Conservation (phyloP, 2,888 invertebrate species). For the Dasypogon diadema region DNA sequence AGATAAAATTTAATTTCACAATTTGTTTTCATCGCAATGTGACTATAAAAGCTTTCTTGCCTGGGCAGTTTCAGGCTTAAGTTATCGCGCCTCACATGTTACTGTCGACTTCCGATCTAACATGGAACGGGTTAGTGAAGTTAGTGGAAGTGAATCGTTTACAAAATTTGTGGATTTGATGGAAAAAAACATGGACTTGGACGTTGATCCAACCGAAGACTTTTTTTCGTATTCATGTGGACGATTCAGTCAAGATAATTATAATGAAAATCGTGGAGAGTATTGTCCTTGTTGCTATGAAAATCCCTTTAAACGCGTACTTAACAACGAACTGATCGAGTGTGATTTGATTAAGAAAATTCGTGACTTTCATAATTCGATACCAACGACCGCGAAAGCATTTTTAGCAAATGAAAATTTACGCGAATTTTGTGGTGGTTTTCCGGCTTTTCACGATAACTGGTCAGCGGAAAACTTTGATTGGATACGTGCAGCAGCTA, state of each 20-base stretch:
- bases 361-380: not conserved
- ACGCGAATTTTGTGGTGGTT: constrained; percentile 9
- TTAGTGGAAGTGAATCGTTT: not conserved
- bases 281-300: not conserved
- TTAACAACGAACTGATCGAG: not conserved
- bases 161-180: not conserved
- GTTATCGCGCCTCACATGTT: no score
- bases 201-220: not conserved
- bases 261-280: not conserved
- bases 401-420: not conserved
- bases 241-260: not conserved
- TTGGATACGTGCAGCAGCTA: not conserved
- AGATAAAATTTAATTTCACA: no score
- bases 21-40: no score
- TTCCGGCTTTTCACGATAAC: constrained; percentile 1
- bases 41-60: no score
- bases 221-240: not conserved
- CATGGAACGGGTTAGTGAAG: no score
- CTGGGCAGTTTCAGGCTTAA: no score
- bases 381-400: not conserved
- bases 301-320: not conserved
- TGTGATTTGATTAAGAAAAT: not conserved
- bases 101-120: no score
- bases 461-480: constrained; percentile 11
- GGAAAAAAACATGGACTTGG: not conserved